Evolutionary conservation across 2,797 vertebrate species (phyloP), one percentile per base, ranked within the genome.

Genomic region (Vespertilio murinus): DNA sequence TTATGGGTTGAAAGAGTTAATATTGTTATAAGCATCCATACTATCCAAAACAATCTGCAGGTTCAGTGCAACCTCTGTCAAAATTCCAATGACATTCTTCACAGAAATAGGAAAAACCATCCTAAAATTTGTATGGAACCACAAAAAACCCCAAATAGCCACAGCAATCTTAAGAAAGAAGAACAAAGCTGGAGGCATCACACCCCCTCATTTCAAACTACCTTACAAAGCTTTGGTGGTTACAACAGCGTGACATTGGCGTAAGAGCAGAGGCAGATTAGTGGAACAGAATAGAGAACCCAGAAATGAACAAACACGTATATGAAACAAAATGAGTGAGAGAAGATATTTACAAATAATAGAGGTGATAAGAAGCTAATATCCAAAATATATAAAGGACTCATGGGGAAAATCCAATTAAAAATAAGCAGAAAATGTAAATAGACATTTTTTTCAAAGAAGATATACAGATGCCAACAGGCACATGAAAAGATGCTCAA

Each of bases 161-260:
- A 71, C 20, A 79, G 64, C 40, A 11, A n/a, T 40, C 52, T 18
- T 20, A 20, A 78, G 40, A 45, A 78, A 69, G 71, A 7, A 18
- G 64, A 49, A 40, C 42, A 52, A 40, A 92, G 22, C 40, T 4
- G 20, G 30, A 23, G 11, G 30, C 11, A 0, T 35, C 2, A 25
- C 2, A 11, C 3, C 2, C 17, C 35, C 65, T 9, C 38, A 20
- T 35, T 47, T 80, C 30, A 11, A 61, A 61, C 25, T 20, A 13
- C 47, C 20, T 20, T 30, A 1, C 64, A 33, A n/a, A 78, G 33
- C 14, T 10, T 4, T 4, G 0, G 20, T 79, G 1, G 8, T 61
- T 14, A 33, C 20, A 71, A 78, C 1, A 4, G 49, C 1, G 5
- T 8, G 16, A 8, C 3, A 3, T 3, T 1, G 7, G 11, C 74